Conservation (phyloP, 2,113 vertebrate genomes). For the Paramormyrops kingsleyae region DNA sequence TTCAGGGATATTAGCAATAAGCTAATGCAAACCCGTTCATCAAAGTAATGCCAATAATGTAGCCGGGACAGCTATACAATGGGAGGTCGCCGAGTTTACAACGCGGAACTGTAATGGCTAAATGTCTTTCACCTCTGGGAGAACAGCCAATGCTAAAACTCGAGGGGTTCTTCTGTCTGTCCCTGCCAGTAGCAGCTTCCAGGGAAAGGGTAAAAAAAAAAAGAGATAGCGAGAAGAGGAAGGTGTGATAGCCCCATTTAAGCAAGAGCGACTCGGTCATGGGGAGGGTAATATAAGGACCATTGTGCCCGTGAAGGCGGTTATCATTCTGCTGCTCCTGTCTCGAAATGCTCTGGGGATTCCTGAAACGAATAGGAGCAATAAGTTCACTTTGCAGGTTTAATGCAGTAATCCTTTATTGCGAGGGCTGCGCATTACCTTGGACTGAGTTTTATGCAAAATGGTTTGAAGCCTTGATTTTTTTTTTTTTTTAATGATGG, state of each 20-base stretch:
- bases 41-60: not conserved
- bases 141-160: not conserved
- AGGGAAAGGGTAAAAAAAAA: not conserved
- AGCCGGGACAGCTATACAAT: too few species aligned
- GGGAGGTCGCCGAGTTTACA: not conserved
- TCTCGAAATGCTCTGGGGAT: conserved; percentile 94
- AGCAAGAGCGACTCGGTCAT: conserved; percentile 37
- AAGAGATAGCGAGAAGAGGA: not conserved
- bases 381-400: conserved; percentile 99
- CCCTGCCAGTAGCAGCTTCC: not conserved
- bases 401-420: conserved; percentile 99
- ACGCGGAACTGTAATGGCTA: not conserved
- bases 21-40: not conserved
- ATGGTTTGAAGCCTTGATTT: conserved; percentile 84
- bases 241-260: conserved; percentile 10
- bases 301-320: conserved; percentile 74
- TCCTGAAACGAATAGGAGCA: conserved; percentile 89
- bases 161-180: not conserved
- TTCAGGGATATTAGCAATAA: not conserved
- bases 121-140: not conserved
- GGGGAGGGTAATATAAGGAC: conserved; percentile 83
- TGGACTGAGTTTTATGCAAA: conserved; percentile 97
- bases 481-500: conserved; percentile 92
- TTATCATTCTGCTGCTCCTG: conserved; percentile 89
- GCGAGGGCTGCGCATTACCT: conserved; percentile 91